Conservation (phyloP, 2,113 vertebrate species). For the Ochotona curzoniae region DNA sequence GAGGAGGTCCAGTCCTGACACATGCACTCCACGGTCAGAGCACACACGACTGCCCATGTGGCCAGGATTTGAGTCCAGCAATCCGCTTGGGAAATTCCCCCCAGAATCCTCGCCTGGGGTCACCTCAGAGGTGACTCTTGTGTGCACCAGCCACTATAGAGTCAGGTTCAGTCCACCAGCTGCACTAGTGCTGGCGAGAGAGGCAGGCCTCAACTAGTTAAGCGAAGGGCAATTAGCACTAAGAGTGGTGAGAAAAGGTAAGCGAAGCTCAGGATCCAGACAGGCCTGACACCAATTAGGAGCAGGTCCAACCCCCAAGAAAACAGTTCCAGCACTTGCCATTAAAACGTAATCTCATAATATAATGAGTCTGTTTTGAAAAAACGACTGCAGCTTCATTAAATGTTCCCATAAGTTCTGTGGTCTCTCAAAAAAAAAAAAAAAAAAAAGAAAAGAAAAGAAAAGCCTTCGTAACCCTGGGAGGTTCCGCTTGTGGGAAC, state of each 20-base stretch:
- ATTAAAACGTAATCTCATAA: background rate
- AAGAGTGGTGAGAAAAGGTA: background rate
- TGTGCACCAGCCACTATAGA: too few relatives aligned
- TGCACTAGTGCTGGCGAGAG: background rate
- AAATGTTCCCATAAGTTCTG: background rate
- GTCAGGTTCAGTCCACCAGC: too few relatives aligned
- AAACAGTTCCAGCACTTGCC: background rate
- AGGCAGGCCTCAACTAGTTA: conserved; percentile 25
- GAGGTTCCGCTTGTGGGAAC: background rate
- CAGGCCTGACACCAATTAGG: background rate
- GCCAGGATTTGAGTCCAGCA: too few relatives aligned
- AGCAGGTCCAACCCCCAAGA: background rate
- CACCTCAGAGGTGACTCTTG: too few relatives aligned
- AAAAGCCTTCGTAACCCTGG: conserved; percentile 1
- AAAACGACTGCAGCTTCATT: conserved; percentile 8
- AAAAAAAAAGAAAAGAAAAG: background rate
- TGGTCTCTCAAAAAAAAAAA: background rate
- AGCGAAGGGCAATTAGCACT: background rate
- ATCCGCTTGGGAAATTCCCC: too few relatives aligned
- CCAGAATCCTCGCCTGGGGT: too few relatives aligned
- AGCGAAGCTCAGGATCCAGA: background rate
- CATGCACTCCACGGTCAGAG: too few relatives aligned
- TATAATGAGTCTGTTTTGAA: background rate
- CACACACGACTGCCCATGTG: too few relatives aligned
- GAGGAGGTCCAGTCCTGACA: too few relatives aligned